Percentiles rank a stretch among this genome's conserved stretches.
These are phyloP conservation scores for Carcina quercana DNA, from an alignment of 2,888 invertebrate genomes.

Conservation along the genomic window DNA sequence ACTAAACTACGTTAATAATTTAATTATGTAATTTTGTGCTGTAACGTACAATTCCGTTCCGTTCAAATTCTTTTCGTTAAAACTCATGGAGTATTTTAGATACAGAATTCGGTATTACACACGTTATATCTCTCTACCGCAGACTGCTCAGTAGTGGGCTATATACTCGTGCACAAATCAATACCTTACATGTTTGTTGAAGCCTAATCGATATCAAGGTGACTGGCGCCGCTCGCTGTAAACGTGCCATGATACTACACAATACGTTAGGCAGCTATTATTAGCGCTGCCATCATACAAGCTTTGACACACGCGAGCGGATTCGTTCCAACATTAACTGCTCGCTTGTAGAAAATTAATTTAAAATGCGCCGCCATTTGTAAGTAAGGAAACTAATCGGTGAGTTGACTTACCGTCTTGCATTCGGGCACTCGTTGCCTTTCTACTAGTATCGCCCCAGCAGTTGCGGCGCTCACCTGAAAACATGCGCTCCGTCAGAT, in stretches of 20 bases:
- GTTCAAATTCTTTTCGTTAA: no score
- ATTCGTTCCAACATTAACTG: constrained; percentile 10
- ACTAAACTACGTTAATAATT: no score
- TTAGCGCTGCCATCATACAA: constrained; percentile 54
- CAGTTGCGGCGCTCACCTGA: constrained; percentile 62
- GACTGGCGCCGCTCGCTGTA: constrained; percentile 44
- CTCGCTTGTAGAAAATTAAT: constrained; percentile 16
- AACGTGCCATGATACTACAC: constrained; percentile 38
- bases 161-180: no score
- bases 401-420: constrained; percentile 60
- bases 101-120: no score
- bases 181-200: constrained; percentile 21
- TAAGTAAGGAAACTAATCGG: constrained; percentile 8
- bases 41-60: no score
- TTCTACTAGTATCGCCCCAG: constrained; percentile 65
- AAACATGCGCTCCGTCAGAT: constrained; percentile 67
- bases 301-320: constrained; percentile 35
- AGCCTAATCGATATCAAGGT: constrained; percentile 54
- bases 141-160: no score
- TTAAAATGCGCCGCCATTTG: background rate
- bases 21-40: no score
- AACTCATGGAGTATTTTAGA: no score
- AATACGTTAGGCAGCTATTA: constrained; percentile 50
- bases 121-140: no score
- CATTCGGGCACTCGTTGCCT: constrained; percentile 62